phyloP scores from a whole-genome alignment of 53 echinoderm and acorn worm species.

The Paracentrotus lividus region DNA sequence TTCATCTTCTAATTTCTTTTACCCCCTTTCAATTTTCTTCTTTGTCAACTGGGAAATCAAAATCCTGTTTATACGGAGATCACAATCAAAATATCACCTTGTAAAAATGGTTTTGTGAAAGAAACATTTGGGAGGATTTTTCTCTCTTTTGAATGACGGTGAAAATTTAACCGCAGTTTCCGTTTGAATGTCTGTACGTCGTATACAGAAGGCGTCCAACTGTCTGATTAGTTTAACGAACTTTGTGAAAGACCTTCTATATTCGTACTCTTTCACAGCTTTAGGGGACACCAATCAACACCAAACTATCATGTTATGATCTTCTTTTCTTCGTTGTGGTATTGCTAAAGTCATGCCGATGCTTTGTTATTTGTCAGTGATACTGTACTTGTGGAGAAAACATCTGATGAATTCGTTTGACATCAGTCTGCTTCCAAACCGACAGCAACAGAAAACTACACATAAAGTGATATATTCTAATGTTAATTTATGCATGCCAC shows the following conservation, averaged over 20 bases:
- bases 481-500: no score
- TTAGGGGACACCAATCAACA: constrained; percentile 32
- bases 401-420: neutral
- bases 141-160: constrained; percentile 33
- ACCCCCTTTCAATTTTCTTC: neutral
- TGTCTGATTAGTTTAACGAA: constrained; percentile 51
- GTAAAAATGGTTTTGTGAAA: constrained; percentile 2
- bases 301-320: neutral
- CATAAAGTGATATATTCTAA: no score
- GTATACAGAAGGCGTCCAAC: constrained; percentile 20
- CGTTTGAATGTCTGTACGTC: constrained; percentile 40
- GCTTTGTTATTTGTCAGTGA: neutral
- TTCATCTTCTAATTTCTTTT: constrained; percentile 23
- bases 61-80: constrained; percentile 39
- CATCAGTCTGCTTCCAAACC: no score
- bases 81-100: constrained; percentile 50
- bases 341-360: neutral
- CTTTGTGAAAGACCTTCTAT: neutral
- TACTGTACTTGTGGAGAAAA: neutral
- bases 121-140: neutral
- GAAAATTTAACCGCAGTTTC: constrained; percentile 53
- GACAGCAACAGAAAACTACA: no score
- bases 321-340: constrained; percentile 28
- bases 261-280: neutral
- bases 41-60: neutral